These are phyloP conservation scores for Lampris incognitus DNA, from an alignment of 2,113 vertebrate genomes.

Conservation along the genomic window DNA sequence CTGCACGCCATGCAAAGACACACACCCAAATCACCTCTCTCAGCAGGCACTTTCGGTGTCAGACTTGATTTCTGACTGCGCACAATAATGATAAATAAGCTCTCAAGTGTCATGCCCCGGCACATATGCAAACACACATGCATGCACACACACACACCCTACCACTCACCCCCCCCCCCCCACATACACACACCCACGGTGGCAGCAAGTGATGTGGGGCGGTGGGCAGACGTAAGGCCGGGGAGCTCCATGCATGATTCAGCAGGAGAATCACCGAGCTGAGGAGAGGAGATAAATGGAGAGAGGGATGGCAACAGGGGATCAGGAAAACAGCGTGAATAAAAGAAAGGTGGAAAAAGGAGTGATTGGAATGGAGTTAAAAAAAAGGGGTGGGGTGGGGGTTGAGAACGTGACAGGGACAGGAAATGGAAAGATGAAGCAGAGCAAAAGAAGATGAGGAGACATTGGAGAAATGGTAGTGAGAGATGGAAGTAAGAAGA, in stretches of 20 bases:
- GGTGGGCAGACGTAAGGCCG: slow-evolving; percentile 36
- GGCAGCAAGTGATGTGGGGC: slow-evolving; percentile 33
- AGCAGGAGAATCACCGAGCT: slow-evolving; percentile 19
- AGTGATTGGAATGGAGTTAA: background rate
- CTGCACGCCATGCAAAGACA: slow-evolving; percentile 19
- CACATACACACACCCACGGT: slow-evolving; percentile 15
- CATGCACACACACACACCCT: slow-evolving; percentile 15
- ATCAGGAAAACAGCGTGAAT: background rate
- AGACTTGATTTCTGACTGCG: slow-evolving; percentile 30
- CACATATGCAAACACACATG: slow-evolving; percentile 32
- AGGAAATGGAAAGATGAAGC: background rate
- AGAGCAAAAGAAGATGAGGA: background rate
- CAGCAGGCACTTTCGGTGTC: slow-evolving; percentile 30
- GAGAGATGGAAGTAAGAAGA: background rate
- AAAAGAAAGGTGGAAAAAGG: slow-evolving; percentile 30
- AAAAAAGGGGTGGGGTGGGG: background rate
- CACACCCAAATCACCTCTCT: slow-evolving; percentile 15
- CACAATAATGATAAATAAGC: slow-evolving; percentile 55
- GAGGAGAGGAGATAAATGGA: slow-evolving; percentile 26
- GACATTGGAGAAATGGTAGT: background rate
- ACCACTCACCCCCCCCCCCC: background rate
- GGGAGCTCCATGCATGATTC: slow-evolving; percentile 47
- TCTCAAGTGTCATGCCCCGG: slow-evolving; percentile 22
- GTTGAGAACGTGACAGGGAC: background rate
- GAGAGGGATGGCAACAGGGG: background rate